A percentile compares a stretch with the other conserved stretches of the same genome.
Conservation (phyloP, 2,888 invertebrate genomes). For the Cataglyphis cursor region DNA sequence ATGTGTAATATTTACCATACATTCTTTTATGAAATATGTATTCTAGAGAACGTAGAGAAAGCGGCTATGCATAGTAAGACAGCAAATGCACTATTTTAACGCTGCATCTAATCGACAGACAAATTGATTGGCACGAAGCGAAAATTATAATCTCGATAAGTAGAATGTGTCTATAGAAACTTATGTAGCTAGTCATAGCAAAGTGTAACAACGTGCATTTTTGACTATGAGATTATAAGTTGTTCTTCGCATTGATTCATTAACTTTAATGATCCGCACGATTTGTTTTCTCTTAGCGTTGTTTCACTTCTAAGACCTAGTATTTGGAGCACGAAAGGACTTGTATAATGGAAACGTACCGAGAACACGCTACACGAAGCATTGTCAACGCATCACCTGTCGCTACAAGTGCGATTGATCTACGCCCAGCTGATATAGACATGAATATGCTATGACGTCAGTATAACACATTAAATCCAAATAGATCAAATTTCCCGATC, state of each 20-base stretch:
- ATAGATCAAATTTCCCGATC: slow-evolving; percentile 1
- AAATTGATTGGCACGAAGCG: slow-evolving; percentile 16
- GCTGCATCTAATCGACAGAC: slow-evolving; percentile 25
- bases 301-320: slow-evolving; percentile 45
- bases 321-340: slow-evolving; percentile 68
- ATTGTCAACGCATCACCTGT: slow-evolving; percentile 62
- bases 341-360: slow-evolving; percentile 72
- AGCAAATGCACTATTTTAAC: slow-evolving; percentile 30
- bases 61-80: not conserved
- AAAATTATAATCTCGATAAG: slow-evolving; percentile 25
- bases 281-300: slow-evolving; percentile 33
- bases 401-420: slow-evolving; percentile 60
- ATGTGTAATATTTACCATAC: slow-evolving; percentile 2
- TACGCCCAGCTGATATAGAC: slow-evolving; percentile 30
- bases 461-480: not conserved
- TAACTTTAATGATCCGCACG: slow-evolving; percentile 49
- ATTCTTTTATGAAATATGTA: slow-evolving; percentile 13
- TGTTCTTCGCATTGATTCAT: slow-evolving; percentile 38
- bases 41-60: slow-evolving; percentile 24
- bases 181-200: not conserved
- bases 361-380: slow-evolving; percentile 60
- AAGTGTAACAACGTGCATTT: slow-evolving; percentile 29
- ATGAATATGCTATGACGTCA: slow-evolving; percentile 52
- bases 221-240: slow-evolving; percentile 28
- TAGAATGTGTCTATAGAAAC: not conserved